A percentile compares a stretch with the other conserved stretches of the same genome.
phyloP scores from a whole-genome alignment of 2,797 vertebrate species.

The Rhinophrynus dorsalis region DNA sequence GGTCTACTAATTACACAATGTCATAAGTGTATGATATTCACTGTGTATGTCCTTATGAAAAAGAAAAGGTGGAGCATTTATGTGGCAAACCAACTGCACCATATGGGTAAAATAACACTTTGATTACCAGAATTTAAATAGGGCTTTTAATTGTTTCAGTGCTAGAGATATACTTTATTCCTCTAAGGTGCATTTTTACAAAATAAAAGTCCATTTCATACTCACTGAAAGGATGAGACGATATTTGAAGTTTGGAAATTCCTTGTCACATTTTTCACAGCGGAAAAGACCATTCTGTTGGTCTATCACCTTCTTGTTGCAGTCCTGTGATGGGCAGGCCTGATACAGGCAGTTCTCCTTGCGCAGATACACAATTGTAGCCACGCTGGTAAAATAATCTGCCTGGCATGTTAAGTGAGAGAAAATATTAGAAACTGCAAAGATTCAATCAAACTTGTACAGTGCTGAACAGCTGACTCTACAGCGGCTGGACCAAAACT shows the following conservation, averaged over 20 bases:
- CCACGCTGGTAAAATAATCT: constrained; percentile 89
- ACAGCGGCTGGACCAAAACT: too few relatives aligned
- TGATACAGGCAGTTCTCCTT: constrained; percentile 96
- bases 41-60: too few relatives aligned
- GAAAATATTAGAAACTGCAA: not conserved
- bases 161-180: too few relatives aligned
- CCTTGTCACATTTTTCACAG: constrained; percentile 94
- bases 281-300: constrained; percentile 93
- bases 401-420: constrained; percentile 68
- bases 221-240: constrained; percentile 95
- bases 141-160: too few relatives aligned
- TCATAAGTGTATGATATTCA: too few relatives aligned
- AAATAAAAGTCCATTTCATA: constrained; percentile 12
- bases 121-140: too few relatives aligned
- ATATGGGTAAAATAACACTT: too few relatives aligned
- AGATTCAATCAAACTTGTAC: too few relatives aligned
- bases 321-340: constrained; percentile 90
- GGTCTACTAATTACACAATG: too few relatives aligned
- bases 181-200: not conserved
- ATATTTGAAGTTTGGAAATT: constrained; percentile 95
- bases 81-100: too few relatives aligned
- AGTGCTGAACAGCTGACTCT: too few relatives aligned
- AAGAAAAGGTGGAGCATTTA: too few relatives aligned
- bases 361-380: constrained; percentile 86
- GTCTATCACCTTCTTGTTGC: constrained; percentile 97